Evolutionary conservation across 2,113 vertebrate species (phyloP).

Genomic region (Lutjanus erythropterus): DNA sequence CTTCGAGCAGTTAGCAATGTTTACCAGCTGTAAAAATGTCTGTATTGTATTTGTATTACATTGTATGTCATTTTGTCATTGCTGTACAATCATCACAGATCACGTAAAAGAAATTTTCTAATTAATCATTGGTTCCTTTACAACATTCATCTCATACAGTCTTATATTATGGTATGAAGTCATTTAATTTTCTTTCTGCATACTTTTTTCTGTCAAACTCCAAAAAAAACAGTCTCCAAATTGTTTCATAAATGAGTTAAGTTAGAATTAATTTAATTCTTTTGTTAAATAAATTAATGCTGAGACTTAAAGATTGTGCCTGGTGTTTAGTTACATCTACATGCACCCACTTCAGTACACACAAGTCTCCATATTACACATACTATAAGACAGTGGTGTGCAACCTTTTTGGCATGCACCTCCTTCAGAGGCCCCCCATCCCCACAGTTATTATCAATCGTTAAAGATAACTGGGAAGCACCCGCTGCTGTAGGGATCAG

Average conservation of each 20-base stretch:
- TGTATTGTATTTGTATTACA: not conserved
- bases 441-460: too few species aligned
- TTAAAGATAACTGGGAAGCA: too few species aligned
- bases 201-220: conserved; percentile 49
- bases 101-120: conserved; percentile 33
- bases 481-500: too few species aligned
- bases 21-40: not conserved
- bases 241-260: conserved; percentile 53
- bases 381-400: too few species aligned
- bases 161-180: conserved; percentile 43
- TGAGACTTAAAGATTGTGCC: conserved; percentile 3
- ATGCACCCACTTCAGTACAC: not conserved
- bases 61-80: conserved; percentile 37
- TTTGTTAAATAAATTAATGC: conserved; percentile 55
- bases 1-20: not conserved
- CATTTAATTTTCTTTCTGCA: conserved; percentile 39
- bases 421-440: too few species aligned
- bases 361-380: not conserved
- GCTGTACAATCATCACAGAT: conserved; percentile 69
- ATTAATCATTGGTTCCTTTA: conserved; percentile 47
- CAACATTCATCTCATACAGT: conserved; percentile 64
- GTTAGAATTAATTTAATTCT: conserved; percentile 70
- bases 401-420: too few species aligned
- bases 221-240: conserved; percentile 46
- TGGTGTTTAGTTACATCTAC: not conserved